A percentile compares a stretch with the other conserved stretches of the same genome.
Conservation (phyloP, 2,797 vertebrate genomes). For the Cyprinella venusta region DNA sequence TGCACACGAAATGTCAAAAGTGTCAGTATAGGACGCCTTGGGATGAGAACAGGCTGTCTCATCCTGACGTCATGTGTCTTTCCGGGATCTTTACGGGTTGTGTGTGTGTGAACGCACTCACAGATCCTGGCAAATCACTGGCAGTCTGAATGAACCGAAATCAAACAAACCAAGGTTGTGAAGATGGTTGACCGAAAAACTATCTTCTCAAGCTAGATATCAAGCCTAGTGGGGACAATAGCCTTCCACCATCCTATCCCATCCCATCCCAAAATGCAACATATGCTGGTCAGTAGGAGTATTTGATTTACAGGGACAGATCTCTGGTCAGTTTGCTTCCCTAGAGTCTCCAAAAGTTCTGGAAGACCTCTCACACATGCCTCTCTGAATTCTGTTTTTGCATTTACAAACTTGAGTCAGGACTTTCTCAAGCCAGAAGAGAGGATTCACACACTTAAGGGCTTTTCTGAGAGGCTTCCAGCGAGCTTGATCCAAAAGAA, state of each 20-base stretch:
- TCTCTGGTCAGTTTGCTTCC: neutral
- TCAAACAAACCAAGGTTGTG: neutral
- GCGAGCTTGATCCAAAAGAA: conserved; percentile 23
- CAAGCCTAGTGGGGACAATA: neutral
- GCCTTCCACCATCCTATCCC: neutral
- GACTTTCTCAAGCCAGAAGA: neutral
- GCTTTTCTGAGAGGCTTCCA: conserved; percentile 19
- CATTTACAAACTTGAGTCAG: conserved; percentile 52
- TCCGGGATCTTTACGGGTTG: too few species aligned
- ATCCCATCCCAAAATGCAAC: neutral
- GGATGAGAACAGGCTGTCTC: too few species aligned
- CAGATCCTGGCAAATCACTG: too few species aligned
- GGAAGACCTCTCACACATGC: conserved; percentile 51
- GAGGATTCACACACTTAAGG: neutral
- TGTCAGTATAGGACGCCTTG: too few species aligned
- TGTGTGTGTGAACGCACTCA: too few species aligned
- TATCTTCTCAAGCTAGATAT: neutral
- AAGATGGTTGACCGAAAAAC: neutral
- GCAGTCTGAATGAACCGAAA: too few species aligned
- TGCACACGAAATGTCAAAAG: too few species aligned
- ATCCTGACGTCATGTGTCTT: too few species aligned
- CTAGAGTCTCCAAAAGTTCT: neutral
- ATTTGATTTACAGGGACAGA: neutral
- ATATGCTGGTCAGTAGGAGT: neutral
- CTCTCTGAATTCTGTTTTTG: conserved; percentile 66